These are phyloP conservation scores for Sinosuthora webbiana DNA, from an alignment of 2,113 vertebrate species.

Conservation along the genomic window DNA sequence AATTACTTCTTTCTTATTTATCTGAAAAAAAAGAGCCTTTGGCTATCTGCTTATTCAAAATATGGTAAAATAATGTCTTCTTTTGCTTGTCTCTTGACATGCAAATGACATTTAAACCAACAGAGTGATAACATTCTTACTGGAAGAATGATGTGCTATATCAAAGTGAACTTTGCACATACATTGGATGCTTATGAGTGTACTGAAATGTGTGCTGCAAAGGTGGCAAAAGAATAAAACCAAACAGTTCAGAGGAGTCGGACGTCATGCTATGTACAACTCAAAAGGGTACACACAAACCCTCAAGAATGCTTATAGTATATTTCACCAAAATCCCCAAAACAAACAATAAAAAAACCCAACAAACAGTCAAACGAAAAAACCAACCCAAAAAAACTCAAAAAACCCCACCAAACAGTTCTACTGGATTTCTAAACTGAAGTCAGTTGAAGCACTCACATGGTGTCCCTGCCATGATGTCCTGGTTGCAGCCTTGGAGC, in stretches of 20 bases:
- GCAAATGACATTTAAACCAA: not conserved
- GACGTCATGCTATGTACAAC: not conserved
- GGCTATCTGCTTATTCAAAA: not conserved
- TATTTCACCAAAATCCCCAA: not conserved
- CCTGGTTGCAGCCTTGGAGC: not conserved
- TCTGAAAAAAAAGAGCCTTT: not conserved
- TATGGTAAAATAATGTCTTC: not conserved
- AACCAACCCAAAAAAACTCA: not conserved
- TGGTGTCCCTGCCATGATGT: not conserved
- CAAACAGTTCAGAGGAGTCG: slow-evolving; percentile 6
- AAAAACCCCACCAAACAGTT: fast-evolving
- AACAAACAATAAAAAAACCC: too few species aligned
- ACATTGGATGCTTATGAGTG: not conserved
- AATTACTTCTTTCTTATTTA: not conserved
- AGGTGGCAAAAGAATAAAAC: not conserved
- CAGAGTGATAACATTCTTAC: not conserved
- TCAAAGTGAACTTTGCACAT: not conserved
- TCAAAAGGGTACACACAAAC: not conserved
- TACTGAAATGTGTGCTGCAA: not conserved
- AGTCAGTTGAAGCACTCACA: not conserved
- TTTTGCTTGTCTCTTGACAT: not conserved
- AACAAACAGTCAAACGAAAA: too few species aligned
- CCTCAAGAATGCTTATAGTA: not conserved
- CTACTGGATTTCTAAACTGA: not conserved
- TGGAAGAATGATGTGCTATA: not conserved